Conservation (phyloP, 2,888 invertebrate species). For the Gymnosoma rotundatum region DNA sequence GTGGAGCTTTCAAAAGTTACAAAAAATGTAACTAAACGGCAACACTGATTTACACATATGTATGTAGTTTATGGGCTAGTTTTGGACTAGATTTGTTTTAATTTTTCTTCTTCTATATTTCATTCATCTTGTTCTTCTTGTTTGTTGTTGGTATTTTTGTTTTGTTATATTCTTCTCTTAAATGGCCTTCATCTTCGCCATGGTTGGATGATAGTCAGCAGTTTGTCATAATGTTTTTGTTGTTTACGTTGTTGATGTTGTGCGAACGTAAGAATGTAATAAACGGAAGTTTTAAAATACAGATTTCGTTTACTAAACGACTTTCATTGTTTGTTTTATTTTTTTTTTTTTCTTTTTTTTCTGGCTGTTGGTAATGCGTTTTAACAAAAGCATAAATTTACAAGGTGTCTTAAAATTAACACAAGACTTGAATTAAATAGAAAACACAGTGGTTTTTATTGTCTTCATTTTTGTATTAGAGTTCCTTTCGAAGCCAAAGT, state of each 20-base stretch:
- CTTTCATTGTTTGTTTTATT: not conserved
- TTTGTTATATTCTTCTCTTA: not conserved
- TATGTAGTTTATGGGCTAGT: conserved; percentile 11
- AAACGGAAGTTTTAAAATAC: conserved; percentile 36
- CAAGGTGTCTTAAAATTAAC: too few species aligned
- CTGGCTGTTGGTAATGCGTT: not conserved
- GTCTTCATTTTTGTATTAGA: too few species aligned
- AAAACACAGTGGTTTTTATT: too few species aligned
- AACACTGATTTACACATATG: not conserved
- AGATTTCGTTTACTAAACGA: conserved; percentile 37
- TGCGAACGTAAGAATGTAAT: conserved; percentile 1
- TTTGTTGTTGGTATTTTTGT: not conserved
- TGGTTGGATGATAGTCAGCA: conserved; percentile 39
- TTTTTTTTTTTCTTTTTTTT: conserved; percentile 1
- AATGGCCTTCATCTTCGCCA: conserved; percentile 58
- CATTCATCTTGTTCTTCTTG: not conserved
- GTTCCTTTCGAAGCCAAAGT: too few species aligned
- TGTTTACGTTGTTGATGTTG: too few species aligned
- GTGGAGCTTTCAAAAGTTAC: too few species aligned
- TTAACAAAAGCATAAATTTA: not conserved
- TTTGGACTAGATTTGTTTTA: conserved; percentile 17
- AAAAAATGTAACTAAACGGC: too few species aligned
- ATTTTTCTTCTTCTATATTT: not conserved
- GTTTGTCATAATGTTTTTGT: not conserved
- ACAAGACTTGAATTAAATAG: too few species aligned